Percentiles rank a stretch among this genome's conserved stretches.
Evolutionary conservation across 2,113 vertebrate genomes (phyloP).

Genomic region (Pelvicachromis taeniatus): DNA sequence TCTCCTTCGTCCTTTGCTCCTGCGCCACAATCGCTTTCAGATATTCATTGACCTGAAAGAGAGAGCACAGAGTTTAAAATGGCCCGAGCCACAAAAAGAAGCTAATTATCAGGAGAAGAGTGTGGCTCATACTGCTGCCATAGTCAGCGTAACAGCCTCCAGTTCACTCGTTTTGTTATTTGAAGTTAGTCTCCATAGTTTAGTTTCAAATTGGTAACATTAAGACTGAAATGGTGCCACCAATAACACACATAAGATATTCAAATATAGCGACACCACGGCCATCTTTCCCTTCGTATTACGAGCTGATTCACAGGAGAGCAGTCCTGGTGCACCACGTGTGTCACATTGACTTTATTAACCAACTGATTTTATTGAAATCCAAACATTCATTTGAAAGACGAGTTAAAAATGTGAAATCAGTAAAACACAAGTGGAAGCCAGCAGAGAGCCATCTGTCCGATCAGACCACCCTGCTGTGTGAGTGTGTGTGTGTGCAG

Average conservation of each 20-base stretch:
- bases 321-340: neutral
- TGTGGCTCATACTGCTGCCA: neutral
- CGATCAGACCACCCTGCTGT: conserved; percentile 8
- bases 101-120: neutral
- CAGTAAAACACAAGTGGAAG: neutral
- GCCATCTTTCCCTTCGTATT: neutral
- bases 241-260: neutral
- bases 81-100: neutral
- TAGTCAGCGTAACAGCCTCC: neutral
- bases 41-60: conserved; percentile 87
- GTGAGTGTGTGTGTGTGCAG: neutral
- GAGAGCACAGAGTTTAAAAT: neutral
- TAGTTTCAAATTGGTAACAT: neutral
- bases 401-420: neutral
- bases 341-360: too few relatives aligned
- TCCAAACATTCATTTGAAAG: fast-evolving
- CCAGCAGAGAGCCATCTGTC: conserved; percentile 39
- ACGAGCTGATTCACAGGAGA: neutral
- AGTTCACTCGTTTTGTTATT: neutral
- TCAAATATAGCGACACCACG: neutral
- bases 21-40: conserved; percentile 88
- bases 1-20: conserved; percentile 85
- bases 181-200: neutral
- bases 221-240: neutral
- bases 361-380: too few relatives aligned